Evolutionary conservation across 2,888 invertebrate genomes (phyloP).

Genomic region (Volucella zonaria): DNA sequence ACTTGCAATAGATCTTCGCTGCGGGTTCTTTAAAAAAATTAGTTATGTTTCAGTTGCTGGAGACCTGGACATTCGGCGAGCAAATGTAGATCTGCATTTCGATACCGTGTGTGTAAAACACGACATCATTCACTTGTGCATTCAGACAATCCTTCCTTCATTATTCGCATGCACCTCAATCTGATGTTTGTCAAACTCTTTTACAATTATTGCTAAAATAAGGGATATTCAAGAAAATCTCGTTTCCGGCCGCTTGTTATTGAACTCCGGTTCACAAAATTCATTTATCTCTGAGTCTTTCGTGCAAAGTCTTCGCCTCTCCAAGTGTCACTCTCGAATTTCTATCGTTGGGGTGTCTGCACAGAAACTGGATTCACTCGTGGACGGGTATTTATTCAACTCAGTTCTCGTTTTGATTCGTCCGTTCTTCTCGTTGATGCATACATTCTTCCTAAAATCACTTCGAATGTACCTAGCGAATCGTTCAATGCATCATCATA

Average conservation of each 20-base stretch:
- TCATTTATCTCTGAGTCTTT: neutral
- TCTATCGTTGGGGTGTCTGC: constrained; percentile 6
- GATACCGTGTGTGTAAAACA: constrained; percentile 2
- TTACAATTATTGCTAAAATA: too few relatives aligned
- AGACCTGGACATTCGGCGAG: neutral
- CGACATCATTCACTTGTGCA: too few relatives aligned
- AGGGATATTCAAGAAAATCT: neutral
- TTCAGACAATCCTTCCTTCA: too few relatives aligned
- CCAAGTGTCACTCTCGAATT: constrained; percentile 1
- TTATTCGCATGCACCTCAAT: too few relatives aligned
- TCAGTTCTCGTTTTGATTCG: constrained; percentile 7
- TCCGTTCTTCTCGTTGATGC: constrained; percentile 7
- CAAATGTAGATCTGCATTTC: neutral
- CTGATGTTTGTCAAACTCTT: too few relatives aligned
- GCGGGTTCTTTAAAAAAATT: constrained; percentile 21
- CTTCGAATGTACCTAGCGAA: constrained; percentile 1
- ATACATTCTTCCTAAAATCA: constrained; percentile 6
- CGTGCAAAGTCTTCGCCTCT: neutral
- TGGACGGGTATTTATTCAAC: neutral
- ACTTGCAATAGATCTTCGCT: too few relatives aligned
- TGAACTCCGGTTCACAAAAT: too few relatives aligned
- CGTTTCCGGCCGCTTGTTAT: too few relatives aligned
- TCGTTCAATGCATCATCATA: neutral
- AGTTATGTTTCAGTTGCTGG: constrained; percentile 6
- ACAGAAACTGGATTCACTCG: constrained; percentile 1